Evolutionary conservation across 64 coral and sea anemone genomes (phyloP), one percentile per base, ranked within the genome.

Genomic region (Montipora cactus): DNA sequence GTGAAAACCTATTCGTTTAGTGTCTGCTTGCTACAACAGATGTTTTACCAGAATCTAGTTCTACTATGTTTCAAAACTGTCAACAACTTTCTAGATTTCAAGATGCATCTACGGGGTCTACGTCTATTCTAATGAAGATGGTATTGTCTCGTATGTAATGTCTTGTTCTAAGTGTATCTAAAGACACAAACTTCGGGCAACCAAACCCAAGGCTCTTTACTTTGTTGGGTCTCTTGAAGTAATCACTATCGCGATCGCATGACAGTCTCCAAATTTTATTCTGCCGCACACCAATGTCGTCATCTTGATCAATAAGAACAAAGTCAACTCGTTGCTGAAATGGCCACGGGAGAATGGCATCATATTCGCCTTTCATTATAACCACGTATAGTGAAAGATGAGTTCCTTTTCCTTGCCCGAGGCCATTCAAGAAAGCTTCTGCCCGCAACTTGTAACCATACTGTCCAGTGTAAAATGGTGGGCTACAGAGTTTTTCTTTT

Each of bases 261-360:
- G 91, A 90, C 8, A 99, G 74, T 13, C 97, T 93, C 97, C 97
- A 99, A 1, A 95, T 48, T 84, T 99, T 99, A 81, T 99, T 99
- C 67, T 99, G 97, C 7, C 97, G 89, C 23, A 85, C 76, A 59
- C 23, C 92, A 15, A 84, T 44, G 10, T 99, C 94, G 59, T 94
- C 92, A 79, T 99, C 94, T 88, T 99, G 97, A 48, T 99, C 94
- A 87, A 99, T 94, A 61, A 99, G 95, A 52, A 99, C 88, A 81
- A 99, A 99, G 81, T 99, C 97, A 64, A 99, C 97, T 89, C 95
- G 49, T 46, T 99, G 97, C 50, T 99, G 95, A 90, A 99, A 99
- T 12, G 97, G 97, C 97, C 97, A 99, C 7, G 95, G 97, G 13
- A 99, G 81, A 68, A 99, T 95, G 8, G 97, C 88, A 59, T 99